phyloP scores from a whole-genome alignment of 2,888 invertebrate genomes.

The Dorcus hopei region DNA sequence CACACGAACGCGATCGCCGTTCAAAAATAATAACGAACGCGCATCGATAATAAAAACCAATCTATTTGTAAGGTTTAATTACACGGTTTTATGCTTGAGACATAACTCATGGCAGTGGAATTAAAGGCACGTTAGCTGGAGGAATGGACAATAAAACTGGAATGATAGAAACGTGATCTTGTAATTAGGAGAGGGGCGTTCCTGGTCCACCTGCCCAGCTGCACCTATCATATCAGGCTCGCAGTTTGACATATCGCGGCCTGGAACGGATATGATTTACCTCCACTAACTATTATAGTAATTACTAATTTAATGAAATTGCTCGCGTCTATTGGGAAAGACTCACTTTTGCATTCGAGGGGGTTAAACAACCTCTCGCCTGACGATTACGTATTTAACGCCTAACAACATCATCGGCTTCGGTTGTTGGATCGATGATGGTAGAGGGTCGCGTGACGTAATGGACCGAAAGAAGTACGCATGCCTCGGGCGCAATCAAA shows the following conservation, averaged over 20 bases:
- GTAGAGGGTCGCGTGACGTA: no score
- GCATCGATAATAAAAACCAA: slow-evolving; percentile 36
- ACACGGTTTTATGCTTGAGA: slow-evolving; percentile 32
- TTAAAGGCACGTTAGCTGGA: slow-evolving; percentile 30
- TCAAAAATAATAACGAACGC: slow-evolving; percentile 24
- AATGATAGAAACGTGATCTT: slow-evolving; percentile 46
- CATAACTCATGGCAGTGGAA: slow-evolving; percentile 31
- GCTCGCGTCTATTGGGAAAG: background rate
- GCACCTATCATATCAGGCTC: slow-evolving; percentile 29
- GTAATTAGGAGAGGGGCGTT: slow-evolving; percentile 43
- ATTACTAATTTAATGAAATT: slow-evolving; percentile 19
- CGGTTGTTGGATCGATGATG: no score
- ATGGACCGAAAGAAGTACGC: no score
- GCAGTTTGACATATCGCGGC: slow-evolving; percentile 23
- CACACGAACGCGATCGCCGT: no score
- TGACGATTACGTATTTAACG: no score
- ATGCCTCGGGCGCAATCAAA: no score
- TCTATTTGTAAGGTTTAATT: slow-evolving; percentile 39
- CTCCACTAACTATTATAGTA: slow-evolving; percentile 10
- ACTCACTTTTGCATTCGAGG: no score
- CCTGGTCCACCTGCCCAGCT: slow-evolving; percentile 35
- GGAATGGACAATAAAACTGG: slow-evolving; percentile 42
- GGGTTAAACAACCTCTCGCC: no score
- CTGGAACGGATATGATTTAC: slow-evolving; percentile 11
- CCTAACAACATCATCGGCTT: no score